phyloP scores from a whole-genome alignment of 2,113 vertebrate species.

The Cephalophus harveyi region DNA sequence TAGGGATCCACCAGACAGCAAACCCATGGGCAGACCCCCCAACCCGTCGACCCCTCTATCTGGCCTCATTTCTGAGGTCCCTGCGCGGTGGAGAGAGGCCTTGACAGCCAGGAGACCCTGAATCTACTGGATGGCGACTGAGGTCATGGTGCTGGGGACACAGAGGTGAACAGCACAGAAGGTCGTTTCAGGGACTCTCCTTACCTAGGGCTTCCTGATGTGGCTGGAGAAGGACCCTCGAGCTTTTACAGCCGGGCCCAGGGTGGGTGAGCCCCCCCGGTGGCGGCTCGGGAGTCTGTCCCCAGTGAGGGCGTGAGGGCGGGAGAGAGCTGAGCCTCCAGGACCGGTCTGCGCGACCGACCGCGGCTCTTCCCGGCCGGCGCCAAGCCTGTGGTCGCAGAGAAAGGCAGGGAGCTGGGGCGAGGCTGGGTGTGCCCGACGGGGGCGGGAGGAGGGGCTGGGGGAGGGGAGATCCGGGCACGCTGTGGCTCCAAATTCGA shows the following conservation, averaged over 20 bases:
- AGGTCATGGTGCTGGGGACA: not conserved
- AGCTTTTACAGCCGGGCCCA: not conserved
- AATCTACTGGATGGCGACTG: not conserved
- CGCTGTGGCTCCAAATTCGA: not conserved
- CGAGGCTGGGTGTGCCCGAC: slow-evolving; percentile 11
- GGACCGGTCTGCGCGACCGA: not conserved
- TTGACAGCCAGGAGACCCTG: not conserved
- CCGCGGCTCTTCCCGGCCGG: not conserved
- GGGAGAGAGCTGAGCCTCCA: not conserved
- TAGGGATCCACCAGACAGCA: not conserved
- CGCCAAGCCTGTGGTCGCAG: not conserved
- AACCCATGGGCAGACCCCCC: not conserved
- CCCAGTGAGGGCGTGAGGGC: not conserved
- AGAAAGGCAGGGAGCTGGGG: not conserved
- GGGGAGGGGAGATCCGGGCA: not conserved
- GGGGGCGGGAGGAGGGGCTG: not conserved
- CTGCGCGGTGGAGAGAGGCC: not conserved
- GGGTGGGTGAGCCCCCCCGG: not conserved
- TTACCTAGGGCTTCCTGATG: not conserved
- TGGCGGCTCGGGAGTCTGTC: not conserved
- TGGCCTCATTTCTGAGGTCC: not conserved
- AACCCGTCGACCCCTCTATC: not conserved
- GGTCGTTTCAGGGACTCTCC: not conserved
- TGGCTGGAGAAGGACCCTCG: not conserved
- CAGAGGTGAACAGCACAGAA: not conserved